phyloP scores from a whole-genome alignment of 2,888 invertebrate species.

The Drosophila melanocephala region DNA sequence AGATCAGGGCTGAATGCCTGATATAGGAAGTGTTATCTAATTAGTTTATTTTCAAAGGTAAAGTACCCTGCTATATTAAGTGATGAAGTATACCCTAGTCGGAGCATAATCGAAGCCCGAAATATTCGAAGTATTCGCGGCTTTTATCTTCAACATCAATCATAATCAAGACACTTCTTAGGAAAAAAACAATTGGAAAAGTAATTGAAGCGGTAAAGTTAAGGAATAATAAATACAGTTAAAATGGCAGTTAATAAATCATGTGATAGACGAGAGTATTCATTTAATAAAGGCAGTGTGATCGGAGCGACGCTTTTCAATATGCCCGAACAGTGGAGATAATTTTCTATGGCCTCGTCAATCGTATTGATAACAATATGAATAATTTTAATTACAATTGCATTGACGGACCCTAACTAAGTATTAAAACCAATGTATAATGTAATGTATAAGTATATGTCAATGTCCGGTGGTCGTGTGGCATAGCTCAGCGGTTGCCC shows the following conservation, averaged over 20 bases:
- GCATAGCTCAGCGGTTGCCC: constrained; percentile 65
- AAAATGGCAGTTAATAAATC: neutral
- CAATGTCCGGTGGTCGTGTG: constrained; percentile 13
- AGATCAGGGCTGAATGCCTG: constrained; percentile 19
- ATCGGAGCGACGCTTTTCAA: too few relatives aligned
- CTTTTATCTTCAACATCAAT: neutral
- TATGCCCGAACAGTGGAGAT: neutral
- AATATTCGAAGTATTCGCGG: neutral
- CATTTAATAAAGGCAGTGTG: neutral
- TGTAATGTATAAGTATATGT: neutral
- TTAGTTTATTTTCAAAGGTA: constrained; percentile 1
- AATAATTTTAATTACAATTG: constrained; percentile 1
- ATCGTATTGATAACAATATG: neutral
- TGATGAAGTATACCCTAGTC: neutral
- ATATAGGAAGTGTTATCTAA: constrained; percentile 2
- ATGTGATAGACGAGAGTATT: neutral
- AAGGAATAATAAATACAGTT: neutral
- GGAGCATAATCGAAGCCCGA: neutral
- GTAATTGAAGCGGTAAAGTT: neutral
- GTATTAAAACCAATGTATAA: neutral
- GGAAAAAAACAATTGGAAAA: neutral
- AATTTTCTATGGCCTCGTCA: neutral
- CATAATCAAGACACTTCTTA: neutral
- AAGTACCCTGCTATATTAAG: neutral
- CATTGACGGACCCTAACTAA: neutral